phyloP scores from a whole-genome alignment of 2,797 vertebrate genomes.

The Phrynocephalus forsythii region DNA sequence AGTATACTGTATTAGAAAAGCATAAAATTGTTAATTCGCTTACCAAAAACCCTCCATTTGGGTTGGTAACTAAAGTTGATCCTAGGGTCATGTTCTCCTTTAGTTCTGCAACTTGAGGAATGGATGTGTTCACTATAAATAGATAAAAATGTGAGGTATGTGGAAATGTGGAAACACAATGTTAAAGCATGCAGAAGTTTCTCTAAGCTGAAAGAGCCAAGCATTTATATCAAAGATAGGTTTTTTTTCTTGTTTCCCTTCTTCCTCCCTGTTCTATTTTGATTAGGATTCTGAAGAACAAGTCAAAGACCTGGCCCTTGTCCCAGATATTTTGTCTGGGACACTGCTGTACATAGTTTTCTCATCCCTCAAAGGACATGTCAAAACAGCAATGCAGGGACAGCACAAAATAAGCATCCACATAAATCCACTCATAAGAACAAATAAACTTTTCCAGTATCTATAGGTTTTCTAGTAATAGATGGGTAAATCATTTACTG shows the following conservation, averaged over 20 bases:
- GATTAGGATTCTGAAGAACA: conserved; percentile 46
- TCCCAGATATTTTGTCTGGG: conserved; percentile 74
- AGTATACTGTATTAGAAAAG: not conserved
- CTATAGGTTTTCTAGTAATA: conserved; percentile 19
- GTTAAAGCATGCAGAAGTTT: conserved; percentile 50
- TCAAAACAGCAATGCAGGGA: conserved; percentile 49
- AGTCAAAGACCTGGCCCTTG: conserved; percentile 60
- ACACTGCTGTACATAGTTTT: conserved; percentile 67
- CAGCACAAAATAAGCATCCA: conserved; percentile 47
- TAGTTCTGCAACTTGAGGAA: conserved; percentile 91
- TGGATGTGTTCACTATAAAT: conserved; percentile 88
- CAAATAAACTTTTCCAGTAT: conserved; percentile 51
- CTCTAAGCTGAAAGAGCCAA: conserved; percentile 52
- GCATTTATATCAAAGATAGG: conserved; percentile 62
- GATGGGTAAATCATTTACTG: not conserved
- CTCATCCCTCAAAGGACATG: conserved; percentile 60
- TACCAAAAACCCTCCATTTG: conserved; percentile 96
- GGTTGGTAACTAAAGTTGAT: conserved; percentile 93
- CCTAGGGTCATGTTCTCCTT: conserved; percentile 99
- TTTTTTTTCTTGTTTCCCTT: conserved; percentile 52
- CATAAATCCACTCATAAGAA: conserved; percentile 66
- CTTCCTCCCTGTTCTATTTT: conserved; percentile 43
- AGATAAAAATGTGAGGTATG: conserved; percentile 67
- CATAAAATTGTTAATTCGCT: conserved; percentile 59
- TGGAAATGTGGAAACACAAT: conserved; percentile 65